Percentiles rank a stretch among this genome's conserved stretches.
These are phyloP conservation scores for Epinotia demarniana DNA, from an alignment of 2,888 invertebrate genomes.

Conservation along the genomic window DNA sequence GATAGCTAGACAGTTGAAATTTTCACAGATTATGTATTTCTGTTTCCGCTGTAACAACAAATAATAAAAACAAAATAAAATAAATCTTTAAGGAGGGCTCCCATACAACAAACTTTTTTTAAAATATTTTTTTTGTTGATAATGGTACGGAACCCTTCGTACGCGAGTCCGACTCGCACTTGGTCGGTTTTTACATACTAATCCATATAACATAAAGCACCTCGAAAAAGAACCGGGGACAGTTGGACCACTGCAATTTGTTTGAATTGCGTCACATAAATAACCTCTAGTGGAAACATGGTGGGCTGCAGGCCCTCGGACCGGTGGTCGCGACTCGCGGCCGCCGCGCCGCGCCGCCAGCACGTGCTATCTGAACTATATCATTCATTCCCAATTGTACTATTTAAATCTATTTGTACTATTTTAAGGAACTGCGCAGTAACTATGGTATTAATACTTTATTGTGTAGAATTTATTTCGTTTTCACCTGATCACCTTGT, in stretches of 20 bases:
- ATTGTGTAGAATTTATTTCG: too few relatives aligned
- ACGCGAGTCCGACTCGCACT: too few relatives aligned
- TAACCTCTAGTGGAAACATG: constrained; percentile 7
- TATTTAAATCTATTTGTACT: constrained; percentile 42
- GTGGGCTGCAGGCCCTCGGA: constrained; percentile 6
- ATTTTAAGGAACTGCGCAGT: constrained; percentile 38
- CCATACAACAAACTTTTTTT: too few relatives aligned
- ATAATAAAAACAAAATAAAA: too few relatives aligned
- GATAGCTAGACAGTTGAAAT: too few relatives aligned
- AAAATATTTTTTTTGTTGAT: too few relatives aligned
- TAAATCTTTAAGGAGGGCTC: too few relatives aligned
- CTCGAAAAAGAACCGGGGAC: not conserved
- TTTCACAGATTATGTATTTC: too few relatives aligned
- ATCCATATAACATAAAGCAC: not conserved
- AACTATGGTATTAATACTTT: not conserved
- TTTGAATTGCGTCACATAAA: constrained; percentile 21
- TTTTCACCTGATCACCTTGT: not conserved
- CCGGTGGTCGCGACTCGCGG: constrained; percentile 9
- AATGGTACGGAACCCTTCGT: too few relatives aligned
- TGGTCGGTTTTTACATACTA: too few relatives aligned
- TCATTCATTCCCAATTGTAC: constrained; percentile 37
- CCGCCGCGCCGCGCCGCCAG: not conserved
- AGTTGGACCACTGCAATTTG: constrained; percentile 3
- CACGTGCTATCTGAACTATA: constrained; percentile 25
- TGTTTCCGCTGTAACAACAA: too few relatives aligned